Conservation (phyloP, 2,113 vertebrate species). For the Phainopepla nitens region DNA sequence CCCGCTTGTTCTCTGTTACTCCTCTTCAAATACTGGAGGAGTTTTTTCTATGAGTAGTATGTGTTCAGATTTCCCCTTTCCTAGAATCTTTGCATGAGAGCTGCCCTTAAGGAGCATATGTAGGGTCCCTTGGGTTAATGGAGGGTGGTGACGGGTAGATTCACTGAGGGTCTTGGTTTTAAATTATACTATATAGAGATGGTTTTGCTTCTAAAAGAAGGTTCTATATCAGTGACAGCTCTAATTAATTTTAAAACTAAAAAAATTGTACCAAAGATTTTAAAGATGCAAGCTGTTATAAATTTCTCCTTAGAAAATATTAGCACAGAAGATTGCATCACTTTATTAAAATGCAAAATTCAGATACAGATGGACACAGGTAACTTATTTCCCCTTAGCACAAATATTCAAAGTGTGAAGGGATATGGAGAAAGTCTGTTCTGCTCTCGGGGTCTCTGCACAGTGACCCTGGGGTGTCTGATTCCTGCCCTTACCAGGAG, state of each 20-base stretch:
- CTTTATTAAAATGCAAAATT: constrained; percentile 11
- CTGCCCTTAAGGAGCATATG: background rate
- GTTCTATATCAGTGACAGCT: background rate
- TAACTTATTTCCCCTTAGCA: background rate
- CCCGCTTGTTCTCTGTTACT: background rate
- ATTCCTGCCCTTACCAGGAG: background rate
- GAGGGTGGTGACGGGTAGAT: no score
- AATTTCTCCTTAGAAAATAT: background rate
- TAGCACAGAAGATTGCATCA: background rate
- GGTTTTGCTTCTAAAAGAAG: background rate
- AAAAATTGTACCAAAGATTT: background rate
- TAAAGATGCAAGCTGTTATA: background rate
- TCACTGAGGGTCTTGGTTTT: background rate
- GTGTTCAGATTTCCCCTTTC: background rate
- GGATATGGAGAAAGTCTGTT: background rate
- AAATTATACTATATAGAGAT: background rate
- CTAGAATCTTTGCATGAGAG: background rate
- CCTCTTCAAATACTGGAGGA: background rate
- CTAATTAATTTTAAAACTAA: background rate
- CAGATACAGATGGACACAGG: background rate
- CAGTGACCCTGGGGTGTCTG: background rate
- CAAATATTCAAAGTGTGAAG: background rate
- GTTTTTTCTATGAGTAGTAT: background rate
- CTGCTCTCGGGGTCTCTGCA: background rate
- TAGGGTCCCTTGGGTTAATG: background rate